Conservation (phyloP, 1,140 invertebrate species). For the Vanessa tameamea region DNA sequence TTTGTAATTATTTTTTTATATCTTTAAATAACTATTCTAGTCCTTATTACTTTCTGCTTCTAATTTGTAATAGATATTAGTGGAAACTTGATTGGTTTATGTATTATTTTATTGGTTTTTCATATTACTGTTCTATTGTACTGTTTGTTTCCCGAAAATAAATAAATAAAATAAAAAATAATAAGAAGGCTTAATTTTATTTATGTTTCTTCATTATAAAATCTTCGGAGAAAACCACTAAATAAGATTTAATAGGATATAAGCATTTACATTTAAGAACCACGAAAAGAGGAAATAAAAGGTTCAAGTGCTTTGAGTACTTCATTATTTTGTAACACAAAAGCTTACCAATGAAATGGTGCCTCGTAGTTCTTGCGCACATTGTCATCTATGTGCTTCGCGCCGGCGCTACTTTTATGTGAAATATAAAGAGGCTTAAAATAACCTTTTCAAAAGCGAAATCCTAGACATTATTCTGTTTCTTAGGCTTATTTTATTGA, state of each 20-base stretch:
- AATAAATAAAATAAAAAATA: too few relatives aligned
- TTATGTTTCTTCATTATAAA: conserved; percentile 7
- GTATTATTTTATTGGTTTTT: too few relatives aligned
- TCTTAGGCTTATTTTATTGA: background rate
- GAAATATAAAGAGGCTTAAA: conserved; percentile 27
- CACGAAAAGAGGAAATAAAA: conserved; percentile 63
- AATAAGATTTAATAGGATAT: conserved; percentile 58
- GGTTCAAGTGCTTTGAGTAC: conserved; percentile 54
- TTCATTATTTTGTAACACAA: conserved; percentile 66
- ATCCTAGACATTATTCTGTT: conserved; percentile 3
- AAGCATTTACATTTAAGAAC: conserved; percentile 50
- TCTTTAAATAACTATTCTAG: too few relatives aligned
- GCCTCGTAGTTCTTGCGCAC: conserved; percentile 41
- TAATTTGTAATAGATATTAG: too few relatives aligned
- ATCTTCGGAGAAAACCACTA: conserved; percentile 49
- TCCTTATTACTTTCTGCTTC: too few relatives aligned
- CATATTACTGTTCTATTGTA: too few relatives aligned
- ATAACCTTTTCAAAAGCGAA: conserved; percentile 11
- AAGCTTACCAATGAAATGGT: conserved; percentile 49
- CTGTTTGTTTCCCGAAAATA: too few relatives aligned
- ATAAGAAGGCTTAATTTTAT: background rate
- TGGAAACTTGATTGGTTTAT: too few relatives aligned
- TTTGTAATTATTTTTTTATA: too few relatives aligned
- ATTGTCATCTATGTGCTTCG: conserved; percentile 65
- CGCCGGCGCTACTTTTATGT: conserved; percentile 63